Evolutionary conservation across 92 coral and sea anemone species (phyloP), one percentile per base, ranked within the genome.

Genomic region (Blastomussa wellsi): DNA sequence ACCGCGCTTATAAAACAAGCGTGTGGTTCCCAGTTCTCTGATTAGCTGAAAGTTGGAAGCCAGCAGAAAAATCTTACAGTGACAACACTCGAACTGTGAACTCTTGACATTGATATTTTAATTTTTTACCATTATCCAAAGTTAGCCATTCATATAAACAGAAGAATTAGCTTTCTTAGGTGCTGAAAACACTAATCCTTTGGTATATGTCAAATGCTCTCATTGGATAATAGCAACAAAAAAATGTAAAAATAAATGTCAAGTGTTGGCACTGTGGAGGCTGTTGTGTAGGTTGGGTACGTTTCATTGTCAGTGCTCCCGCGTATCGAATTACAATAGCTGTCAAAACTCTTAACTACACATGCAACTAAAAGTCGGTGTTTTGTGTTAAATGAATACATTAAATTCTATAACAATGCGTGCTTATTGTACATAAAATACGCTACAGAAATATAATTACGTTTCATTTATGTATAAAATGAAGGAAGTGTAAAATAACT

Each of bases 371-470:
- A 38, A 31, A 26, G 38, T 51, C 32, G 52, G 65, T 33, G 41
- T 36, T 37, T 10, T 39, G 73, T 62, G 83, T 60, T 59, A 15
- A 52, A 35, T 24, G 64, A 79, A 28, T 39, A 77, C 35, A 79
- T 39, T 42, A 68, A 67, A 33, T 60, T 59, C 73, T 31, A 69
- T 81, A 35, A 48, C 5, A 81, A 24, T 67, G 24, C 65, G 0
- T 49, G 42, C 66, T 68, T 70, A 67, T 67, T 81, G 85, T 81
- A 81, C 65, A 81, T 81, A 81, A 69, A 67, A 67, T 69, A 7
- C 32, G 31, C 77, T 70, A 33, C 48, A 32, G 20, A 70, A 69
- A 36, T 7, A 44, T 79, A 48, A 76, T 44, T 44, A 44, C 49
- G 68, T 53, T 35, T 52, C 81, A 31, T 77, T 60, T 39, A 64